Percentiles rank a stretch among this genome's conserved stretches.
Evolutionary conservation across 2,888 invertebrate genomes (phyloP).

Genomic region (Venusia cambrica): DNA sequence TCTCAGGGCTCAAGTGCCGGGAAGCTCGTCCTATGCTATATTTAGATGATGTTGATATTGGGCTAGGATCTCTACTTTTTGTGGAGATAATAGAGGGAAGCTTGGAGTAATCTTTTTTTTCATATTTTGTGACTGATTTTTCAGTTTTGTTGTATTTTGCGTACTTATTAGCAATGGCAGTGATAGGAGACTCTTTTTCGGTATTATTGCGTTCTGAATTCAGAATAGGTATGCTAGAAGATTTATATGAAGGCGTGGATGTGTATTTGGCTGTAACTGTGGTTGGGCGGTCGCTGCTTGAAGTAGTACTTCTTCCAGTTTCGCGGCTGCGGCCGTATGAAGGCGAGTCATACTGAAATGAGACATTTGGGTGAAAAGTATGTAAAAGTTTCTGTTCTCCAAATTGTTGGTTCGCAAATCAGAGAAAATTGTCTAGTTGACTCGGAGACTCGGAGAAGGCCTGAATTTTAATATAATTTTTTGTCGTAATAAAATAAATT

Average conservation of each 20-base stretch:
- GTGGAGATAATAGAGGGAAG: constrained; percentile 54
- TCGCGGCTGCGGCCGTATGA: constrained; percentile 64
- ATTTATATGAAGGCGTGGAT: constrained; percentile 63
- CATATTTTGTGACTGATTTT: constrained; percentile 51
- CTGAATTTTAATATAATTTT: no score
- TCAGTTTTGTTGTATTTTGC: constrained; percentile 57
- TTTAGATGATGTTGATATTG: constrained; percentile 65
- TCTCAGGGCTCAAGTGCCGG: constrained; percentile 75
- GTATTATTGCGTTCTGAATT: constrained; percentile 48
- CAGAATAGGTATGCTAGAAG: constrained; percentile 72
- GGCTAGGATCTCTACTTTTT: constrained; percentile 81
- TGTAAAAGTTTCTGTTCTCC: no score
- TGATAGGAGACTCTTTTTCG: constrained; percentile 64
- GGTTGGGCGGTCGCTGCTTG: constrained; percentile 42
- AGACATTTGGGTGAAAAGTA: no score
- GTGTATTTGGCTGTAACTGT: constrained; percentile 71
- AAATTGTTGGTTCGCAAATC: no score
- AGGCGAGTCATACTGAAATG: constrained; percentile 69
- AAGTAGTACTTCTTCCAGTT: constrained; percentile 40
- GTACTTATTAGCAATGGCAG: constrained; percentile 67
- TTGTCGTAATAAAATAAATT: no score
- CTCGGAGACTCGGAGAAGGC: no score
- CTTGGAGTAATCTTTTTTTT: constrained; percentile 76
- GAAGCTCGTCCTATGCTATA: constrained; percentile 65
- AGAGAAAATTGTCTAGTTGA: no score